These are phyloP conservation scores for Eulemur coronatus DNA, from an alignment of 2,797 vertebrate species.

Conservation along the genomic window DNA sequence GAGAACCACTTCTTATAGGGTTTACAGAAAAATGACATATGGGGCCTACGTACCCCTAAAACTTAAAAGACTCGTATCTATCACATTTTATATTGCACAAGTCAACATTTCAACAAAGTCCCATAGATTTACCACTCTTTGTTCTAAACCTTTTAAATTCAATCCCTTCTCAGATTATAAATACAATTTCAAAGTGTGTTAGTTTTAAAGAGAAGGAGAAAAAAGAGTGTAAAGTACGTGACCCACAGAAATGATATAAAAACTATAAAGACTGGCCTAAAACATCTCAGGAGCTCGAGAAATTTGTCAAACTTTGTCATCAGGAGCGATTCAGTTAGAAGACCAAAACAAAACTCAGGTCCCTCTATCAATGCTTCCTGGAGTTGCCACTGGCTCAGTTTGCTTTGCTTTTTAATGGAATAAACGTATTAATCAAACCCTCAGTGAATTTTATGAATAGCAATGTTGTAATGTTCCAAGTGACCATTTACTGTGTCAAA, in stretches of 20 bases:
- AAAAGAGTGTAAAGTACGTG: not conserved
- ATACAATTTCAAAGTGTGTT: not conserved
- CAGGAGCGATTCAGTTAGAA: not conserved
- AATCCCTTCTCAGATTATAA: not conserved
- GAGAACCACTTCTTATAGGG: not conserved
- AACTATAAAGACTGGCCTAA: not conserved
- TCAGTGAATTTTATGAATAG: not conserved
- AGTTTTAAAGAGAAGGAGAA: not conserved
- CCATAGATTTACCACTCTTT: not conserved
- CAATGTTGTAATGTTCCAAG: slow-evolving; percentile 1
- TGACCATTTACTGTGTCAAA: not conserved
- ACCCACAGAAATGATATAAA: not conserved
- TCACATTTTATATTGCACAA: not conserved
- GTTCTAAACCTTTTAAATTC: not conserved
- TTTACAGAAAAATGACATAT: not conserved
- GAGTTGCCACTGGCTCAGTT: not conserved
- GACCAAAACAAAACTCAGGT: not conserved
- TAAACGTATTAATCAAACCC: not conserved
- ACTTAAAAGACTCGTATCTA: not conserved
- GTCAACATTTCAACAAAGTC: not conserved
- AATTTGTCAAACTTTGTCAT: slow-evolving; percentile 18
- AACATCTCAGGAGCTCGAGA: not conserved
- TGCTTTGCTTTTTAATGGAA: not conserved
- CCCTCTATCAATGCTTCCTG: not conserved
- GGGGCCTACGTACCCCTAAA: not conserved